phyloP scores from a whole-genome alignment of 2,888 invertebrate genomes.

The Plagodis dolabraria region DNA sequence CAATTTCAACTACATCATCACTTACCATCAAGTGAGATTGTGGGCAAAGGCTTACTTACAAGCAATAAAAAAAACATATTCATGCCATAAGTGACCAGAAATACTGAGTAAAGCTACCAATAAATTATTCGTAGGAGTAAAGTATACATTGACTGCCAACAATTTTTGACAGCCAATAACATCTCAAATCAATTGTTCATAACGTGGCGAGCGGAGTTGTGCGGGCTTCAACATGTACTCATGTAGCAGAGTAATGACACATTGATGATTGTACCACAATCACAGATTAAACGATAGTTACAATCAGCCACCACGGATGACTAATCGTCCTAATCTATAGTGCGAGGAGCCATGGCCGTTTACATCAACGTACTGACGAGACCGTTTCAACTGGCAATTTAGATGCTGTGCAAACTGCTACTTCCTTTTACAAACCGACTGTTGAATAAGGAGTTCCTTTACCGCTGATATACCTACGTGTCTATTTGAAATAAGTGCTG shows the following conservation, averaged over 20 bases:
- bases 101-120: too few relatives aligned
- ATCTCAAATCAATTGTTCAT: slow-evolving; percentile 32
- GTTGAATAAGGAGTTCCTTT: slow-evolving; percentile 27
- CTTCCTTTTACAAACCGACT: slow-evolving; percentile 63
- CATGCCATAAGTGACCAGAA: too few relatives aligned
- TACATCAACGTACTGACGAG: slow-evolving; percentile 55
- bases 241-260: slow-evolving; percentile 22
- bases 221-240: slow-evolving; percentile 29
- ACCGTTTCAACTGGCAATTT: slow-evolving; percentile 58
- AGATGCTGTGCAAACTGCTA: slow-evolving; percentile 59
- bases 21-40: too few relatives aligned
- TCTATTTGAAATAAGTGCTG: slow-evolving; percentile 1
- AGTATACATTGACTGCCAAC: too few relatives aligned
- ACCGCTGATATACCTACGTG: slow-evolving; percentile 14
- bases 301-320: slow-evolving; percentile 45
- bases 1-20: too few relatives aligned
- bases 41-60: too few relatives aligned
- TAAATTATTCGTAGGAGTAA: too few relatives aligned
- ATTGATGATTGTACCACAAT: slow-evolving; percentile 18
- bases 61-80: too few relatives aligned
- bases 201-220: slow-evolving; percentile 40
- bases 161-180: slow-evolving; percentile 11
- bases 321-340: slow-evolving; percentile 55
- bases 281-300: slow-evolving; percentile 36
- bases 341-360: slow-evolving; percentile 51